Evolutionary conservation across 2,113 vertebrate genomes (phyloP).

Genomic region (Setophaga coronata): DNA sequence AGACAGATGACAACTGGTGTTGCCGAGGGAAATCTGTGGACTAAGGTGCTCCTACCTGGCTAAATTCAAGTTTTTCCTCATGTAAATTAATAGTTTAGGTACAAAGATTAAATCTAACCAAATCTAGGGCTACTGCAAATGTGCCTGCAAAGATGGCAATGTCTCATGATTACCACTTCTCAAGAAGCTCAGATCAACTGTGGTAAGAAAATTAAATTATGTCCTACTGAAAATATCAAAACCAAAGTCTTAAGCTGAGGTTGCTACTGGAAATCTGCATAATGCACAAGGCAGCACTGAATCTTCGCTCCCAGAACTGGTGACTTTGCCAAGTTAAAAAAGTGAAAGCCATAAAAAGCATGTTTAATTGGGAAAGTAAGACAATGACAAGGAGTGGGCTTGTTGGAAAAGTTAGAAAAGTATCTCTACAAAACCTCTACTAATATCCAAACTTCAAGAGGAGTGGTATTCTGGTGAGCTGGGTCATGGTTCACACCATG

Average conservation of each 20-base stretch:
- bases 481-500: not conserved
- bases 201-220: not conserved
- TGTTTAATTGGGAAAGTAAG: not conserved
- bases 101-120: not conserved
- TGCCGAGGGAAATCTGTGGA: accelerated
- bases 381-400: not conserved
- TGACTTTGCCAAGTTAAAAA: not conserved
- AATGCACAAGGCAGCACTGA: not conserved
- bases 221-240: not conserved
- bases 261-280: not conserved
- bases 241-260: not conserved
- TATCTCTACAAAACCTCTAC: not conserved
- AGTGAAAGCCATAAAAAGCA: not conserved
- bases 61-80: not conserved
- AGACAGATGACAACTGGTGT: not conserved
- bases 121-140: not conserved
- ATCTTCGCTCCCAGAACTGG: not conserved
- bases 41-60: not conserved
- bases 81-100: not conserved
- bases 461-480: not conserved
- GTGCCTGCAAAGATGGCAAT: not conserved
- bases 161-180: not conserved
- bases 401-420: not conserved
- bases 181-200: not conserved
- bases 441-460: not conserved